phyloP scores from a whole-genome alignment of 2,113 vertebrate species.

The Malurus alboscapulatus region DNA sequence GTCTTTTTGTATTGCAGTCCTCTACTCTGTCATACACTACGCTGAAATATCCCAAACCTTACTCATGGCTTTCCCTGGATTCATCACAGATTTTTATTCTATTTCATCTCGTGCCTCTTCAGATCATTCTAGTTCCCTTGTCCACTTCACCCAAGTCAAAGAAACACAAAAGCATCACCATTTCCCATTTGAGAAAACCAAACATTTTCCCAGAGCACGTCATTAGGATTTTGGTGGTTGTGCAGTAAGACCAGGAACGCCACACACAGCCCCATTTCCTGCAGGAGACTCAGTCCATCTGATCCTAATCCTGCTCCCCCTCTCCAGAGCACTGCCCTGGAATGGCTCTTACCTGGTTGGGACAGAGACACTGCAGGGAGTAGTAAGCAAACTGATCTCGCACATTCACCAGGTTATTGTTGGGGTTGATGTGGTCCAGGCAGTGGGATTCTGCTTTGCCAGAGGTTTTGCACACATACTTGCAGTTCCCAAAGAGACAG shows the following conservation, averaged over 20 bases:
- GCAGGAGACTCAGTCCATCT: neutral
- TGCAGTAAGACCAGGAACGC: neutral
- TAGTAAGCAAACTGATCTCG: slow-evolving; percentile 98
- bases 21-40: neutral
- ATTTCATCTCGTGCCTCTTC: neutral
- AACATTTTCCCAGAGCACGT: neutral
- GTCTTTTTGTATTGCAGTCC: neutral
- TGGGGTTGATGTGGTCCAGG: slow-evolving; percentile 99
- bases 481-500: slow-evolving; percentile 99
- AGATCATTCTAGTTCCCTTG: neutral
- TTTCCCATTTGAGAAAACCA: neutral
- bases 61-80: neutral
- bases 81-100: neutral
- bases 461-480: slow-evolving; percentile 98
- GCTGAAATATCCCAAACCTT: neutral
- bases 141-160: neutral
- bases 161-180: neutral
- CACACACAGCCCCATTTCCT: neutral
- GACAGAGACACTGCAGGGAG: slow-evolving; percentile 97
- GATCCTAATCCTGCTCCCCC: neutral
- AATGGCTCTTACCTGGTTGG: slow-evolving; percentile 89
- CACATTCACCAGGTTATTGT: slow-evolving; percentile 94
- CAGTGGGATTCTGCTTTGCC: slow-evolving; percentile 99
- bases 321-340: neutral
- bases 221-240: neutral